These are phyloP conservation scores for Remorina albescens DNA, from an alignment of 2,797 vertebrate genomes.

Conservation along the genomic window DNA sequence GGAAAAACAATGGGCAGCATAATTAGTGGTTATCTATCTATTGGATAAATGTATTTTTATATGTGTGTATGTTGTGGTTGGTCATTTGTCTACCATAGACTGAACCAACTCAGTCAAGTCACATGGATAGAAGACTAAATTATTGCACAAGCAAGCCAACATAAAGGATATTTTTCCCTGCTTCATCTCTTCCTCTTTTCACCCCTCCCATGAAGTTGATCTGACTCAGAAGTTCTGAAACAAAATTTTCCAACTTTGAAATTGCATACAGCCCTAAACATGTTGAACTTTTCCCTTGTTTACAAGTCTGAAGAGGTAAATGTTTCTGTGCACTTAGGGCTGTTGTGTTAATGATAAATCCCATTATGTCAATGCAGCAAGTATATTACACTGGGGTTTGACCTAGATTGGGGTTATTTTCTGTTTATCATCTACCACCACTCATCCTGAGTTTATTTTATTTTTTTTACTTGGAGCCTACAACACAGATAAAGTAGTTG, in stretches of 20 bases:
- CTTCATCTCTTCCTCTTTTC: conserved; percentile 48
- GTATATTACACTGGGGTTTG: conserved; percentile 68
- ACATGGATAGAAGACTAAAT: conserved; percentile 13
- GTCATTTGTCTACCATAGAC: conserved; percentile 37
- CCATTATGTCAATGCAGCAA: conserved; percentile 69
- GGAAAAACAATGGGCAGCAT: too few relatives aligned
- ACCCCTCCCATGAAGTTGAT: conserved; percentile 15
- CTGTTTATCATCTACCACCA: conserved; percentile 77
- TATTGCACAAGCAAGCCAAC: conserved; percentile 56
- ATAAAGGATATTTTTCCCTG: conserved; percentile 29
- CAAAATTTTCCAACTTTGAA: conserved; percentile 51
- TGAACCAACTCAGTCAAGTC: conserved; percentile 25
- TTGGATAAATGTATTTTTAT: not conserved
- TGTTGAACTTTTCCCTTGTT: conserved; percentile 61
- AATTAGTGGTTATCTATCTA: not conserved
- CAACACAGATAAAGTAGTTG: not conserved
- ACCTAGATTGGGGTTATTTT: conserved; percentile 48
- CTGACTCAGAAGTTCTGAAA: conserved; percentile 59
- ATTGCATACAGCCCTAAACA: conserved; percentile 46
- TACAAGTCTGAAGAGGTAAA: conserved; percentile 49
- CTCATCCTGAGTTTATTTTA: conserved; percentile 18
- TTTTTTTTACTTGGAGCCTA: conserved; percentile 4
- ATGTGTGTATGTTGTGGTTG: conserved; percentile 8
- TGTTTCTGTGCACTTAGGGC: conserved; percentile 44
- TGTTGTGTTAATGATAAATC: conserved; percentile 79